phyloP scores from a whole-genome alignment of 2,113 vertebrate species.

The Lepisosteus osseus region DNA sequence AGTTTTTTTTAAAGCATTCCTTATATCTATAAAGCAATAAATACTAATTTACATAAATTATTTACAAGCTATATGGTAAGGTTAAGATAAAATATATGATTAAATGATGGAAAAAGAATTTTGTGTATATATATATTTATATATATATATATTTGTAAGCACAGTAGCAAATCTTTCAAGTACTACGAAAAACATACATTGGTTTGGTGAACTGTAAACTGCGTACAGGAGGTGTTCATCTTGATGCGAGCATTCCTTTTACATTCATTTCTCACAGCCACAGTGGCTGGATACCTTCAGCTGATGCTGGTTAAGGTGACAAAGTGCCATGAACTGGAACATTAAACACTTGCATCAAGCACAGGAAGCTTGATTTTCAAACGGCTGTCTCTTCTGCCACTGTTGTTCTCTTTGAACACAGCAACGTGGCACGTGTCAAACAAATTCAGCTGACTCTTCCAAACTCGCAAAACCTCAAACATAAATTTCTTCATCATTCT shows the following conservation, averaged over 20 bases:
- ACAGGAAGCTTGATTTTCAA: neutral
- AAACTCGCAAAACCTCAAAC: too few relatives aligned
- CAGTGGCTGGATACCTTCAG: neutral
- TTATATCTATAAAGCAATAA: conserved; percentile 26
- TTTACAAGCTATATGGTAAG: conserved; percentile 20
- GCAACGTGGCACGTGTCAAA: too few relatives aligned
- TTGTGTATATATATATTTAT: conserved; percentile 12
- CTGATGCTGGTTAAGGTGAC: neutral
- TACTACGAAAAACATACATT: conserved; percentile 26
- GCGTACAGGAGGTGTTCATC: conserved; percentile 9
- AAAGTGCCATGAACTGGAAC: neutral
- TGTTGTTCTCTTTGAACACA: neutral
- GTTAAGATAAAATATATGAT: conserved; percentile 23
- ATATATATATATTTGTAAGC: conserved; percentile 13
- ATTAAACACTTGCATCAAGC: neutral
- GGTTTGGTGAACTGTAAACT: conserved; percentile 28
- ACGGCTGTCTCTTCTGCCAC: too few relatives aligned
- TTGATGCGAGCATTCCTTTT: conserved; percentile 7
- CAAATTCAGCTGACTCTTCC: too few relatives aligned
- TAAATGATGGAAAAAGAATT: conserved; percentile 16
- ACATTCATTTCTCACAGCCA: conserved; percentile 23
- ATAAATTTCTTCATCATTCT: too few relatives aligned
- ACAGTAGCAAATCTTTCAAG: conserved; percentile 26
- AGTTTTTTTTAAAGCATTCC: conserved; percentile 9
- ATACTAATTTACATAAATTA: conserved; percentile 25